phyloP scores from a whole-genome alignment of 2,888 invertebrate genomes.

The Linhomoeus sp. region DNA sequence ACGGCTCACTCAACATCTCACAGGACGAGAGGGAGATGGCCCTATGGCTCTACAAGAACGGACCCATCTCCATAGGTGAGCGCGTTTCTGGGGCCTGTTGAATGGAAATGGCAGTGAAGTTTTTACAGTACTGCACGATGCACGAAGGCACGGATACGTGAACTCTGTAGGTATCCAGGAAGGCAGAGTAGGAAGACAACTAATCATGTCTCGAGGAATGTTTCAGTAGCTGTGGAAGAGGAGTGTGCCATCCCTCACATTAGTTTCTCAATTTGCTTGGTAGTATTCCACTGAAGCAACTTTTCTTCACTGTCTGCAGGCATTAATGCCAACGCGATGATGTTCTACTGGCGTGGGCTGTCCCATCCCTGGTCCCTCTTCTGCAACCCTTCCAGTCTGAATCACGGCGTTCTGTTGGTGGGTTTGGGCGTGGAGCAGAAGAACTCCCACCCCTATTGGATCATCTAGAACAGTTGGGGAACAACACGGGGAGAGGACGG shows the following conservation, averaged over 20 bases:
- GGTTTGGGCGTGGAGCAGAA: constrained; percentile 22
- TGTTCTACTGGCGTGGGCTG: constrained; percentile 27
- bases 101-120: too few relatives aligned
- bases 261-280: too few relatives aligned
- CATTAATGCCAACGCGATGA: constrained; percentile 24
- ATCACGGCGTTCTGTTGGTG: constrained; percentile 25
- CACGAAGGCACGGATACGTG: too few relatives aligned
- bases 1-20: constrained; percentile 19
- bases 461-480: constrained; percentile 25
- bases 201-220: too few relatives aligned
- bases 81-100: not conserved
- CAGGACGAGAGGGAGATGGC: constrained; percentile 21
- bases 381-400: constrained; percentile 15
- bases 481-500: constrained; percentile 21
- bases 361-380: too few relatives aligned
- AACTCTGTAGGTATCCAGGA: too few relatives aligned
- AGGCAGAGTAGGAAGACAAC: too few relatives aligned
- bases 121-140: too few relatives aligned
- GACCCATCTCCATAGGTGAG: constrained; percentile 23
- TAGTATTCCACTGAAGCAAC: too few relatives aligned
- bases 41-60: constrained; percentile 20
- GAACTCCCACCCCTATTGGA: constrained; percentile 19
- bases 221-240: too few relatives aligned
- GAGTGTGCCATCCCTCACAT: too few relatives aligned
- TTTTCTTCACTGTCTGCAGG: too few relatives aligned